phyloP scores from a whole-genome alignment of 1,140 invertebrate species.

The Euura saliciscinereae region DNA sequence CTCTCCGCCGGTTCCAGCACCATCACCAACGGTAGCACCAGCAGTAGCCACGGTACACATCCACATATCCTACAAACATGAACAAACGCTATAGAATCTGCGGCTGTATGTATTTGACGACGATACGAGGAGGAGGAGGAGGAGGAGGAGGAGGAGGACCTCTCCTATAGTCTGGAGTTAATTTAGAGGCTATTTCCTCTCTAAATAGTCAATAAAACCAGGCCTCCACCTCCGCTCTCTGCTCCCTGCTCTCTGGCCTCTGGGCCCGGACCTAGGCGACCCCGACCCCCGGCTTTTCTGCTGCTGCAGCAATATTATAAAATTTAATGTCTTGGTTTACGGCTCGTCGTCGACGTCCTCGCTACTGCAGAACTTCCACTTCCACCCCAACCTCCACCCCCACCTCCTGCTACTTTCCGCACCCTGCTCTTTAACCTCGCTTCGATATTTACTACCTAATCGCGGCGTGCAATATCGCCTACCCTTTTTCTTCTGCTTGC shows the following conservation, averaged over 20 bases:
- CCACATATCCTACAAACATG: too few species aligned
- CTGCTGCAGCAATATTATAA: constrained; percentile 57
- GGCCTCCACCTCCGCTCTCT: constrained; percentile 20
- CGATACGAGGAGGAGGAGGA: background rate
- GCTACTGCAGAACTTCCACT: constrained; percentile 7
- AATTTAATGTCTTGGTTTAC: constrained; percentile 63
- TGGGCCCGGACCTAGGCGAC: background rate
- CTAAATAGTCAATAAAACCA: constrained; percentile 60
- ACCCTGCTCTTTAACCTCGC: constrained; percentile 43
- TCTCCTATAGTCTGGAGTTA: constrained; percentile 47
- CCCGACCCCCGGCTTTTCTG: constrained; percentile 27
- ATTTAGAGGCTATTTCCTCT: constrained; percentile 61
- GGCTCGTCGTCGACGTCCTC: constrained; percentile 40
- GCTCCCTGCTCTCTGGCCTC: too few species aligned
- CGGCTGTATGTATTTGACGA: background rate
- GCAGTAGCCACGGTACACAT: too few species aligned
- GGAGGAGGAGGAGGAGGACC: background rate
- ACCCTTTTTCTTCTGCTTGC: too few species aligned
- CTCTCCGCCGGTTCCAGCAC: too few species aligned
- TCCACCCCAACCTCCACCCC: too few species aligned
- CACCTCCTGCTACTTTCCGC: too few species aligned
- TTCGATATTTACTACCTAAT: constrained; percentile 58
- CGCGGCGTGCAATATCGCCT: constrained; percentile 46
- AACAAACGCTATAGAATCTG: too few species aligned
- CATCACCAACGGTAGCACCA: too few species aligned